Base-by-base conservation (phyloP, 2,888 invertebrate genomes). In the Congeria kusceri region DNA sequence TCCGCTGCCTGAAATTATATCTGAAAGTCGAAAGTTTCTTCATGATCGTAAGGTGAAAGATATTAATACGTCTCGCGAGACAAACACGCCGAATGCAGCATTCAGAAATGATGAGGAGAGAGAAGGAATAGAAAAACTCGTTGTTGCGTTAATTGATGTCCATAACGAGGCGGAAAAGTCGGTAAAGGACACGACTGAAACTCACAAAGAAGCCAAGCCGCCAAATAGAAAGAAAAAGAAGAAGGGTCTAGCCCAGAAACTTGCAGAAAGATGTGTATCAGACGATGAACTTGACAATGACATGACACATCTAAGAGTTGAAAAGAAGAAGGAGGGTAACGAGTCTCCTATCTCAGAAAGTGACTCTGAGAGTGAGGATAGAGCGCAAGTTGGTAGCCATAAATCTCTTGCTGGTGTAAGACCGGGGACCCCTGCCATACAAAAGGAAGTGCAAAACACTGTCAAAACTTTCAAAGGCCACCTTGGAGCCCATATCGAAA, bases 61-160 rank as follows among this genome's bases (percentile, higher is more conserved):
- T 53, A 25, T 53, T 5, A 53, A 53, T 53, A 23, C 9, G 23
- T n/a, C 25, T n/a, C 20, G 25, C 1, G 25, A 20, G 2, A 20
- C 1, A 23, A 53, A 53, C 11, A 25, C 53, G 13, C 20, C 20
- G 4, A 25, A 53, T 23, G 25, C 3, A 11, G 5, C 25, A 20
- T 53, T 53, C 20, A 53, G 53, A 25, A 7, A 20, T 18, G 53
- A 53, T 2, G 13, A 53, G 25, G 53, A 53, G 9, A 25, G 25
- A 20, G 25, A 53, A 25, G 53, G 53, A 53, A 53, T 53, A 53
- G 53, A 53, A 53, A 53, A 25, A 53, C 25, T 53, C 20, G 53
- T 53, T 53, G 53, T 53, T 53, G 7, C 53, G 23, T 25, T 53
- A 23, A 53, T 25, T 53, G 23, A 53, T n/a, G 53, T 53, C 20